Base-by-base conservation (phyloP, 2,888 invertebrate genomes). In the Carcina quercana region DNA sequence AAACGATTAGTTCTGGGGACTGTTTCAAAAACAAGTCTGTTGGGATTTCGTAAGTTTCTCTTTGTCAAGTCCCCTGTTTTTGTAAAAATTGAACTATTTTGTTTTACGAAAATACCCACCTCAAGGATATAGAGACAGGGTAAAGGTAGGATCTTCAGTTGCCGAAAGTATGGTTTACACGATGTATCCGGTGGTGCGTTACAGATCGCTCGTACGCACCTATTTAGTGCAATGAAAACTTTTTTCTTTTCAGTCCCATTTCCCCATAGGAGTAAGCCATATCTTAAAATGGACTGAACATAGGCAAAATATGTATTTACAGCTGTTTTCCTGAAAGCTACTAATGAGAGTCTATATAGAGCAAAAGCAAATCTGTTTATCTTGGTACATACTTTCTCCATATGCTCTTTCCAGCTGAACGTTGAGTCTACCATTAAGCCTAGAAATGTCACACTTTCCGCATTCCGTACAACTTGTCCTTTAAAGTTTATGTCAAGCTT, bases 61-160 rank as follows among this genome's bases (percentile, higher is more conserved):
- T n/a, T n/a, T n/a, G n/a, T n/a, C n/a, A n/a, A n/a, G n/a, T n/a
- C n/a, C n/a, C n/a, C n/a, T n/a, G n/a, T n/a, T n/a, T n/a, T n/a
- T n/a, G n/a, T n/a, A n/a, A n/a, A n/a, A n/a, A n/a, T n/a, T n/a
- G n/a, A n/a, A n/a, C n/a, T n/a, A n/a, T 22, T 22, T 22, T 22
- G 7, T n/a, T 22, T 22, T 7, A 22, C 28, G 15, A 27, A 22
- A 11, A 5, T 15, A 7, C 19, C 10, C 1, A 15, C 32, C 10
- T 24, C 28, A 12, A 28, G 15, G 5, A 27, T 24, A 22, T 28
- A 32, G 11, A 32, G 20, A 15, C 27, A 24, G 5, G 30, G 22
- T 6, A 30, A 7, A 10, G 30, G 15, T 5, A 30, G 12, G 10
- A 30, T 45, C 43, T 50, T 50, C 43, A 47, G 31, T 46, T 45